Percentiles rank a stretch among this genome's conserved stretches.
phyloP scores from a whole-genome alignment of 2,113 vertebrate species.

The Spizaetus ornatus region DNA sequence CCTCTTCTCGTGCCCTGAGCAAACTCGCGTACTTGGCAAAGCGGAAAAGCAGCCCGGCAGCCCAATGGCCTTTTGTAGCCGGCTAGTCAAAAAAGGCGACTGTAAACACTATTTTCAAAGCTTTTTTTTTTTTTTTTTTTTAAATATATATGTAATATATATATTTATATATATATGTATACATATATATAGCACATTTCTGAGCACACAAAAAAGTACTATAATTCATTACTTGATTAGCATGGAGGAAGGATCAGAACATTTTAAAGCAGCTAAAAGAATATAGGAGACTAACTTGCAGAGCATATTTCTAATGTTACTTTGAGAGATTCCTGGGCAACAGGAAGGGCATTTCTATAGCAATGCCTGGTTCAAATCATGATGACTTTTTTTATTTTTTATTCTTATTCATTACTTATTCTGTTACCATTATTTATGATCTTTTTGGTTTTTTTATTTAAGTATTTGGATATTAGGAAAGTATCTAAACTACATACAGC shows the following conservation, averaged over 20 bases:
- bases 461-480: slow-evolving; percentile 34
- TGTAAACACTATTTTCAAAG: slow-evolving; percentile 62
- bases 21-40: neutral
- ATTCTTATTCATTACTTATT: neutral
- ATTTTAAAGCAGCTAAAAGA: slow-evolving; percentile 1
- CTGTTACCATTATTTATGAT: slow-evolving; percentile 33
- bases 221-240: slow-evolving; percentile 9
- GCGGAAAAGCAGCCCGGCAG: neutral
- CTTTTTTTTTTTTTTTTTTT: neutral
- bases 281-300: neutral
- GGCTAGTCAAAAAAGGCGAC: neutral
- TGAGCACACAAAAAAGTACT: slow-evolving; percentile 56
- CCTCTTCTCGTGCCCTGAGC: slow-evolving; percentile 57
- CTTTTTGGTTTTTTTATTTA: slow-evolving; percentile 22
- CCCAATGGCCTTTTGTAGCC: neutral
- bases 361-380: neutral
- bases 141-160: slow-evolving; percentile 23
- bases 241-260: neutral
- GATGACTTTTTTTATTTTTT: neutral
- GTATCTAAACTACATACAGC: slow-evolving; percentile 24
- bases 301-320: neutral
- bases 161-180: slow-evolving; percentile 34
- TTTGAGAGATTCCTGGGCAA: neutral
- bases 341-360: slow-evolving; percentile 6
- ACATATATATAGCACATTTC: slow-evolving; percentile 46